phyloP scores from a whole-genome alignment of 1,140 invertebrate species.

The Antheraea pernyi region DNA sequence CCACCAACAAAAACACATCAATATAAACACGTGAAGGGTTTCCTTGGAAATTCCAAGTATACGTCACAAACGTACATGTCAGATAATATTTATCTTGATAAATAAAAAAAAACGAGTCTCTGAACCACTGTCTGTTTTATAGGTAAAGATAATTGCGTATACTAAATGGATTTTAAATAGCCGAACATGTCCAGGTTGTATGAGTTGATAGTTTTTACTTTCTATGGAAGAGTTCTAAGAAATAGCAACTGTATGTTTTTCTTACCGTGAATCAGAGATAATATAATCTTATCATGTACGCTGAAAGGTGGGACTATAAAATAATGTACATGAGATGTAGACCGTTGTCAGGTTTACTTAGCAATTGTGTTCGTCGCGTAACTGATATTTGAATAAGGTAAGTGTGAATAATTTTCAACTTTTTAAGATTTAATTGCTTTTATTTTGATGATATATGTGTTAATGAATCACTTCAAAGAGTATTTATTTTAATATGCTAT shows the following conservation, averaged over 20 bases:
- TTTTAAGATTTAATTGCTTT: not conserved
- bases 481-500: too few species aligned
- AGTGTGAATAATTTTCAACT: not conserved
- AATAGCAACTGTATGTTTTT: not conserved
- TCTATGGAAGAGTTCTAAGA: not conserved
- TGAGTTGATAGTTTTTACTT: not conserved
- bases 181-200: not conserved
- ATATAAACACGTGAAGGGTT: too few species aligned
- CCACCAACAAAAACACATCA: too few species aligned
- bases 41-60: too few species aligned
- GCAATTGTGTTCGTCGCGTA: not conserved
- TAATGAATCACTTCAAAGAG: too few species aligned
- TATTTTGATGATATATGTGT: too few species aligned
- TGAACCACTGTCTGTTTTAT: not conserved
- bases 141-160: not conserved
- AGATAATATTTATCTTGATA: too few species aligned
- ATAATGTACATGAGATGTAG: not conserved
- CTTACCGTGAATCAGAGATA: not conserved
- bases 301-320: not conserved
- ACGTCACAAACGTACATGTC: too few species aligned
- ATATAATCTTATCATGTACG: not conserved
- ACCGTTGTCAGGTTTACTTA: not conserved
- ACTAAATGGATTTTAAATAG: not conserved
- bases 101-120: not conserved
- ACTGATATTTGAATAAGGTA: not conserved